phyloP scores from a whole-genome alignment of 2,113 vertebrate genomes.

The Erythrocebus patas region DNA sequence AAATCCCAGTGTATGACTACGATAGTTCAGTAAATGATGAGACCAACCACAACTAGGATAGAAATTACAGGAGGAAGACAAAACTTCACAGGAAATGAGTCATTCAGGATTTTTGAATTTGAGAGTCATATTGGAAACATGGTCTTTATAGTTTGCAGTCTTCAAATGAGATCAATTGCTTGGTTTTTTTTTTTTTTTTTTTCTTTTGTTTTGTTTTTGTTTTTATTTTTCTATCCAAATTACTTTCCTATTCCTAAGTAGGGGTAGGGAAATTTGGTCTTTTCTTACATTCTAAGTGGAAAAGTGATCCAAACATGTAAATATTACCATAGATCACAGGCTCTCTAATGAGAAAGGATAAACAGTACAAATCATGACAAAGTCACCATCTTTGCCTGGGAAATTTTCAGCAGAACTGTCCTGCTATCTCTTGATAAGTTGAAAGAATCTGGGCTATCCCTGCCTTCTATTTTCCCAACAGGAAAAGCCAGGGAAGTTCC shows the following conservation, averaged over 20 bases:
- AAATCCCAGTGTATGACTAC: background rate
- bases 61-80: background rate
- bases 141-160: background rate
- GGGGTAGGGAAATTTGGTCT: background rate
- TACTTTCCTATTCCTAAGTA: background rate
- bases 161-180: background rate
- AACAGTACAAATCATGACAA: background rate
- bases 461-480: background rate
- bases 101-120: background rate
- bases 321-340: background rate
- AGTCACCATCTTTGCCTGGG: background rate
- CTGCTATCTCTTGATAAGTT: background rate
- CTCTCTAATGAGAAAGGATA: background rate
- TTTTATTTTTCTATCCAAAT: background rate
- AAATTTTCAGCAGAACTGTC: background rate
- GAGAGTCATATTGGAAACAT: background rate
- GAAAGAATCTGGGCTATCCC: background rate
- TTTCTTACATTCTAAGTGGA: background rate
- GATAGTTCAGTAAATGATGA: background rate
- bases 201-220: background rate
- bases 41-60: background rate
- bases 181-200: no score
- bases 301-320: background rate
- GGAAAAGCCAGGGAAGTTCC: background rate
- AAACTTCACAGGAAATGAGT: background rate